phyloP scores from a whole-genome alignment of 2,113 vertebrate species.

The Cyanistes caeruleus region DNA sequence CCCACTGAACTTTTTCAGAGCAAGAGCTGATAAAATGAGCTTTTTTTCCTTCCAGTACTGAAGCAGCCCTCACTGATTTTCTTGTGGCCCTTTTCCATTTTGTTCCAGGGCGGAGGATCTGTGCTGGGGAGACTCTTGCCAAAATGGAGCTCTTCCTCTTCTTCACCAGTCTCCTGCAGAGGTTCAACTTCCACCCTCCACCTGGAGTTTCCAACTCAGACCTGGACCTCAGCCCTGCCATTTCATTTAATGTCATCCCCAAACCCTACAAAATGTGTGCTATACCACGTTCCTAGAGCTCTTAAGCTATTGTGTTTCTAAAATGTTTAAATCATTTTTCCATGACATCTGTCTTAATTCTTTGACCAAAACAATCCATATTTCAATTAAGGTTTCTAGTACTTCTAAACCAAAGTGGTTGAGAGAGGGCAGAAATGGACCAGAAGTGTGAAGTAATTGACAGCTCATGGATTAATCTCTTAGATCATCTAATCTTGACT shows the following conservation, averaged over 20 bases:
- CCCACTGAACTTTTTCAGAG: neutral
- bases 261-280: constrained; percentile 32
- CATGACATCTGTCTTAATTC: neutral
- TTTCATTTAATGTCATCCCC: constrained; percentile 9
- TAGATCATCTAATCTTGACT: neutral
- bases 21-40: neutral
- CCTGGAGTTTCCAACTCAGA: constrained; percentile 73
- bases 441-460: neutral
- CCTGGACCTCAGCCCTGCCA: constrained; percentile 69
- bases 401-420: neutral
- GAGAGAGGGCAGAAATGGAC: neutral
- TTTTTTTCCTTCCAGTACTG: neutral
- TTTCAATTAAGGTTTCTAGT: neutral
- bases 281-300: neutral
- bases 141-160: constrained; percentile 83
- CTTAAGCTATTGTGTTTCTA: neutral
- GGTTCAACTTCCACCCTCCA: constrained; percentile 73
- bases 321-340: neutral
- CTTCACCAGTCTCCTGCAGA: constrained; percentile 78
- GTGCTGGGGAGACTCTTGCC: constrained; percentile 78
- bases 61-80: neutral
- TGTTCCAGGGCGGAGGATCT: constrained; percentile 71
- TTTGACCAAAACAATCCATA: neutral
- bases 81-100: neutral
- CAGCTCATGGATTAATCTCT: neutral